Base-by-base conservation (phyloP, 2,888 invertebrate genomes). In the Thelaira solivaga region DNA sequence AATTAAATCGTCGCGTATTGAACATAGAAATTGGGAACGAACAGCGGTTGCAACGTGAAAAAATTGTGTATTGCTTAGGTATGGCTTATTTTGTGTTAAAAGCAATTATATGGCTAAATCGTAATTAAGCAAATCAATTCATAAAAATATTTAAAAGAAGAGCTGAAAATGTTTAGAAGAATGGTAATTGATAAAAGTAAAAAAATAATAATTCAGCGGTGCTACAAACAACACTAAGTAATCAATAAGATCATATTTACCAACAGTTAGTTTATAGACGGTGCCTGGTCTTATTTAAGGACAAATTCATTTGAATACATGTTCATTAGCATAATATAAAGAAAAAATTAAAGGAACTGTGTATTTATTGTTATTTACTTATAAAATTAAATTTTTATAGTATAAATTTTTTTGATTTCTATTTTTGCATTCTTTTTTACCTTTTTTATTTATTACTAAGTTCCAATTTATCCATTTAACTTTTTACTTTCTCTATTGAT, bases 21-120 rank as follows among this genome's bases (percentile, higher is more conserved):
- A 92, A 94, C 5, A 92, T 97, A 80, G 97, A 97, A 89, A 91
- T 96, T 78, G 96, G 97, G 84, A 94, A 94, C 86, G 90, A 94
- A 82, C 94, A 95, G 85, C 91, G 96, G 74, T 93, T 95, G 84
- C 96, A 97, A 86, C 93, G 95, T 82, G 97, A 97, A 85, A 94
- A 96, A 86, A 92, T 96, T 83, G 90, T 96, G 51, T 96, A 95
- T 86, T 94, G 95, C 74, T 90, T 96, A 83, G 95, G 96, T 26
- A 91, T 97, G 83, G 94, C 96, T 29, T 97, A 97, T 89, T 92
- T 97, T 88, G 90, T 96, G 82, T 91, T 96, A 82, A 97, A 97
- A 91, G 92, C 95, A 61, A 92, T 96, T 82, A 91, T 95, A 83
- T 96, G 96, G 96, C 90, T 96, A 83, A 93, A 92, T 85, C 91